Evolutionary conservation across 2,113 vertebrate species (phyloP).

Genomic region (Corythoichthys intestinalis): DNA sequence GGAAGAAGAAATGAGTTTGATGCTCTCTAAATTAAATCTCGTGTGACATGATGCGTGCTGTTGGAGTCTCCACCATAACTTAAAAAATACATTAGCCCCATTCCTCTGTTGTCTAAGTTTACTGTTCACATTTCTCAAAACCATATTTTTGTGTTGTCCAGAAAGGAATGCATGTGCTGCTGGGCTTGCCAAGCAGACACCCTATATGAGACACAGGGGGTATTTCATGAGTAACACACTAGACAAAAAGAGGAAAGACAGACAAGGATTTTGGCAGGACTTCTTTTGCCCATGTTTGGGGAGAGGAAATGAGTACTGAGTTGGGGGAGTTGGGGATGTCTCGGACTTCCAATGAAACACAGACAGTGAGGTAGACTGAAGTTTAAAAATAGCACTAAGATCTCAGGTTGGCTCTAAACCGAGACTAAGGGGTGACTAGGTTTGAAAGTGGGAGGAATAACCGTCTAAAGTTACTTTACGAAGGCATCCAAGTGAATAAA

Average conservation of each 20-base stretch:
- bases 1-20: too few species aligned
- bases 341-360: slow-evolving; percentile 32
- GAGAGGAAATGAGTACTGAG: slow-evolving; percentile 56
- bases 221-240: slow-evolving; percentile 34
- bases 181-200: slow-evolving; percentile 33
- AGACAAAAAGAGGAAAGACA: slow-evolving; percentile 6
- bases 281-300: slow-evolving; percentile 63
- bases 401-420: slow-evolving; percentile 44
- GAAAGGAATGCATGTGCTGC: slow-evolving; percentile 36
- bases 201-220: slow-evolving; percentile 9
- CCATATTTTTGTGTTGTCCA: slow-evolving; percentile 29
- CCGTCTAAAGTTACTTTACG: not conserved
- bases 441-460: slow-evolving; percentile 7
- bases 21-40: too few species aligned
- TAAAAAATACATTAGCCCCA: not conserved
- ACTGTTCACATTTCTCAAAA: slow-evolving; percentile 23
- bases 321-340: slow-evolving; percentile 42
- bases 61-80: too few species aligned
- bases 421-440: slow-evolving; percentile 27
- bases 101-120: slow-evolving; percentile 5
- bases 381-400: slow-evolving; percentile 54
- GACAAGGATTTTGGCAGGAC: slow-evolving; percentile 36
- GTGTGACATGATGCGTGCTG: too few species aligned
- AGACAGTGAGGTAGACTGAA: slow-evolving; percentile 45
- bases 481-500: not conserved